phyloP scores from a whole-genome alignment of 2,113 vertebrate genomes.

The Oriolus oriolus region DNA sequence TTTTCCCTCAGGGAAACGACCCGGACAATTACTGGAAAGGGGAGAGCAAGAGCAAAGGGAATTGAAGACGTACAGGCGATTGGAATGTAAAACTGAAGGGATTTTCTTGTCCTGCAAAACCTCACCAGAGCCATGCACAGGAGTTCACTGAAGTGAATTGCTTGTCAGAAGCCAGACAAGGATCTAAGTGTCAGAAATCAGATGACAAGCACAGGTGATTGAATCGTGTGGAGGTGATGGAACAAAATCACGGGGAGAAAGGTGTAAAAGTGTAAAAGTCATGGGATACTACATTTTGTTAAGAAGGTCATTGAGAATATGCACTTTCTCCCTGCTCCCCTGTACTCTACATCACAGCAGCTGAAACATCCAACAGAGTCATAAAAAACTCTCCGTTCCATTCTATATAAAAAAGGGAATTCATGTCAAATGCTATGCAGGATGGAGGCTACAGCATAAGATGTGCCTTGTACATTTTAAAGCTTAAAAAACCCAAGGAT shows the following conservation, averaged over 20 bases:
- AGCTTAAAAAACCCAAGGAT: neutral
- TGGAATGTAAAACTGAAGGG: neutral
- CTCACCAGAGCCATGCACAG: neutral
- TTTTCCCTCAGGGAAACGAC: neutral
- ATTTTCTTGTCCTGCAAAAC: neutral
- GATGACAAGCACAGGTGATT: neutral
- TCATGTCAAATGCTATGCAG: neutral
- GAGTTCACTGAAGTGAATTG: slow-evolving; percentile 2
- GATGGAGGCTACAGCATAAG: neutral
- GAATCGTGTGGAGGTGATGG: neutral
- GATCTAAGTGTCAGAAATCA: slow-evolving; percentile 1
- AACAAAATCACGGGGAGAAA: neutral
- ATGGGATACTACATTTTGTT: neutral
- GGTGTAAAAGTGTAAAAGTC: neutral
- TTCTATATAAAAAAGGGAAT: neutral
- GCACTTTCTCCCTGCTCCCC: neutral
- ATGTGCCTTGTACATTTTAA: neutral
- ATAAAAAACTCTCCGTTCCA: neutral
- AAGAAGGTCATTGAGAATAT: neutral
- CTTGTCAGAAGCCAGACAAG: neutral
- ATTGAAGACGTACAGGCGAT: neutral
- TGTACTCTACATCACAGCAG: neutral
- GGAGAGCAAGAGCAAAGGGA: neutral
- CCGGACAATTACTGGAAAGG: neutral
- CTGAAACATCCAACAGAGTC: neutral